Evolutionary conservation across 2,888 invertebrate species (phyloP).

Genomic region (Tanytarsus gracilentus): DNA sequence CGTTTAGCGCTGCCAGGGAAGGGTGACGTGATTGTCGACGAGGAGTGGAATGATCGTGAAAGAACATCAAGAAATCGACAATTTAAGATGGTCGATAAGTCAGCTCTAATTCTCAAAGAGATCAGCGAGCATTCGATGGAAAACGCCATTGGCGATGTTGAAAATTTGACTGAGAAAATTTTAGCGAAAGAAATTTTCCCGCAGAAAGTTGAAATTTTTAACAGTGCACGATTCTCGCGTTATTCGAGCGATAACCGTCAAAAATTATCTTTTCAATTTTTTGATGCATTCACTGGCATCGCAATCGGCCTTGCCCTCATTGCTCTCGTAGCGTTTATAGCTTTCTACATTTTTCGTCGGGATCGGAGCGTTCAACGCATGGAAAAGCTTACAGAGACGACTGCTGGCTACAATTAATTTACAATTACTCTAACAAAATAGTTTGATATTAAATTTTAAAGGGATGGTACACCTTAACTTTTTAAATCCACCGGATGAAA

Average conservation of each 20-base stretch:
- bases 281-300: conserved; percentile 7
- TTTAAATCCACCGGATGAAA: no score
- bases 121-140: conserved; percentile 22
- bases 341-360: not conserved
- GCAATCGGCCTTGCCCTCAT: not conserved
- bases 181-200: not conserved
- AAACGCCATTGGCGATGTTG: conserved; percentile 16
- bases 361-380: not conserved
- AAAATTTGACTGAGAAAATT: conserved; percentile 20
- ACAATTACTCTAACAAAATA: no score
- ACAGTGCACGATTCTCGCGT: conserved; percentile 1
- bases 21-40: conserved; percentile 41
- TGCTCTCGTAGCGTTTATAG: not conserved
- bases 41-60: conserved; percentile 36
- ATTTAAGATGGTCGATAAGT: conserved; percentile 41
- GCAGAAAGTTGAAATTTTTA: not conserved
- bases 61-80: conserved; percentile 39
- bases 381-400: conserved; percentile 5
- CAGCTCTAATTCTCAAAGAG: conserved; percentile 39
- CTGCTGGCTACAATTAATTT: conserved; percentile 3
- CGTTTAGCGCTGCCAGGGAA: conserved; percentile 62
- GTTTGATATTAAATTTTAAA: no score
- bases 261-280: not conserved
- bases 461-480: no score
- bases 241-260: not conserved